These are phyloP conservation scores for Latrodectus hesperus DNA, from an alignment of 2,888 invertebrate species.

Conservation along the genomic window DNA sequence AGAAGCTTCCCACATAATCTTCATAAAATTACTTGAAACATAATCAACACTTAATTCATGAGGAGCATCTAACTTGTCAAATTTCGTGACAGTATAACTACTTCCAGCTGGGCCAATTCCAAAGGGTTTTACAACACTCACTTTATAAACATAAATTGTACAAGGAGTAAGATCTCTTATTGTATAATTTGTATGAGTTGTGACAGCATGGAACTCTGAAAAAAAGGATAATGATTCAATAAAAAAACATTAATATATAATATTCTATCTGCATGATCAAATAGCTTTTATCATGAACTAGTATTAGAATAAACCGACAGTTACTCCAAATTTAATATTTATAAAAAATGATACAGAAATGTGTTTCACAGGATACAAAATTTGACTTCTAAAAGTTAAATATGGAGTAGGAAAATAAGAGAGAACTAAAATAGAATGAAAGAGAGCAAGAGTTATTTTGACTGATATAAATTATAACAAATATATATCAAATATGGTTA, in stretches of 20 bases:
- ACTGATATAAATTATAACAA: no score
- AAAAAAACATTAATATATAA: neutral
- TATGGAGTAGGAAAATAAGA: no score
- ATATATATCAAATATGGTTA: no score
- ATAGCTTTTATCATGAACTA: no score
- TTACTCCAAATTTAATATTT: no score
- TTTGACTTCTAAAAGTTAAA: no score
- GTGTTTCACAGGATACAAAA: no score
- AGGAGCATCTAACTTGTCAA: slow-evolving; percentile 82
- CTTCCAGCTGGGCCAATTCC: slow-evolving; percentile 82
- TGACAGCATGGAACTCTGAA: slow-evolving; percentile 72
- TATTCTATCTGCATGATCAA: no score
- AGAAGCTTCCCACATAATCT: slow-evolving; percentile 83
- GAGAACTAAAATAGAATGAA: no score
- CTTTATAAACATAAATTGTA: slow-evolving; percentile 83
- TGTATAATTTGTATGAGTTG: slow-evolving; percentile 78
- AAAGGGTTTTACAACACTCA: slow-evolving; percentile 81
- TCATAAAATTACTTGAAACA: slow-evolving; percentile 76
- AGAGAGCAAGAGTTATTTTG: no score
- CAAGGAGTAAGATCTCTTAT: slow-evolving; percentile 83
- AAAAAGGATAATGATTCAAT: neutral
- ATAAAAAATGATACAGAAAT: no score
- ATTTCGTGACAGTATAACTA: slow-evolving; percentile 79
- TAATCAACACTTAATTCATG: slow-evolving; percentile 79
- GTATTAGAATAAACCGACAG: no score